Conservation (phyloP, 35 echinoderm and acorn worm genomes). For the Chiridota heheva region DNA sequence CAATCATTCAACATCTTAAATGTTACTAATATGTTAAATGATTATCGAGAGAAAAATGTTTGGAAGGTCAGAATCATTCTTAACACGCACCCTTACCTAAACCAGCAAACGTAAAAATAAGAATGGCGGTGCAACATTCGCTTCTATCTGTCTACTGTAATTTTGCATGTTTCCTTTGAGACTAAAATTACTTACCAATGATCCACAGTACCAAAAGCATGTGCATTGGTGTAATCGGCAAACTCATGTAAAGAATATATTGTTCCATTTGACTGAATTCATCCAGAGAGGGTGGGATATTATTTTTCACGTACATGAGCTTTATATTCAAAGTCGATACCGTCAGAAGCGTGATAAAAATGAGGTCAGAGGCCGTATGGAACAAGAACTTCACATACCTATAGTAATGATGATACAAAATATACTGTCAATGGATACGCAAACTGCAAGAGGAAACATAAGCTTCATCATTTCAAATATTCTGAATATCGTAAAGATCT, state of each 20-base stretch:
- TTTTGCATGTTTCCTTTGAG: no score
- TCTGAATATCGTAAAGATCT: no score
- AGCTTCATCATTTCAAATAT: no score
- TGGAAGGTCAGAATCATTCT: background rate
- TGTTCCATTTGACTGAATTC: background rate
- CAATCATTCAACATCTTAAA: background rate
- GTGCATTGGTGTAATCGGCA: background rate
- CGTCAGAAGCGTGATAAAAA: slow-evolving; percentile 15
- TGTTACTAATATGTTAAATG: background rate
- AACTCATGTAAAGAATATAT: background rate
- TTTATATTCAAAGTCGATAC: background rate
- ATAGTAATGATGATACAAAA: no score
- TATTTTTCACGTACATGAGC: background rate
- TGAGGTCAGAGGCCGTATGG: slow-evolving; percentile 33
- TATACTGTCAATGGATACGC: no score
- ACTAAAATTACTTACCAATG: background rate
- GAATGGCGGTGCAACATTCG: background rate
- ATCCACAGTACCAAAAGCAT: background rate
- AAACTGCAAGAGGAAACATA: no score
- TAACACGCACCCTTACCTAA: background rate
- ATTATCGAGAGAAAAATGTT: background rate
- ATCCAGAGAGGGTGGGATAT: background rate
- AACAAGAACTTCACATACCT: slow-evolving; percentile 16
- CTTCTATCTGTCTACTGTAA: no score
- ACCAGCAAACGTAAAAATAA: background rate